Evolutionary conservation across 92 coral and sea anemone species (phyloP).

Genomic region (Galaxea fascicularis): DNA sequence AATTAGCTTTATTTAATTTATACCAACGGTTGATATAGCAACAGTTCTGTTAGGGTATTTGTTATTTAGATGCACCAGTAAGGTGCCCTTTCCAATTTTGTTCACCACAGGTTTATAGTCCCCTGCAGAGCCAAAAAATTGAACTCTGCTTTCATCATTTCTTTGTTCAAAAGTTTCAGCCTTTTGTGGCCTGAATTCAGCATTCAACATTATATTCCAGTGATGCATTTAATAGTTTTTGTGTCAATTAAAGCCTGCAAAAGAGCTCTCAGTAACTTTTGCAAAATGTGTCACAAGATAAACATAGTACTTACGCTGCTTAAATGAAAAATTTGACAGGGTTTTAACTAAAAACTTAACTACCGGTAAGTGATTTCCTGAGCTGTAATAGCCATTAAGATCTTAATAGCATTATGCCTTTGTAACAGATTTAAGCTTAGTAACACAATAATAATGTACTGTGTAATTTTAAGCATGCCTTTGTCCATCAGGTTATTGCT

Average conservation of each 20-base stretch:
- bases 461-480: neutral
- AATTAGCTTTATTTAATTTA: neutral
- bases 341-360: neutral
- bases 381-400: neutral
- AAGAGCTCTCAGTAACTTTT: conserved; percentile 10
- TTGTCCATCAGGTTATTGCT: neutral
- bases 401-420: neutral
- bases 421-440: neutral
- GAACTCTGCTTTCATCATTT: neutral
- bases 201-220: conserved; percentile 16
- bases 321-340: neutral
- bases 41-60: conserved; percentile 1
- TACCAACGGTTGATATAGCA: neutral
- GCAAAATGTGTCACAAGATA: neutral
- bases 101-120: conserved; percentile 18
- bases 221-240: conserved; percentile 36
- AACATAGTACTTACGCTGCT: neutral
- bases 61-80: neutral
- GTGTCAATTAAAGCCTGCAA: conserved; percentile 9
- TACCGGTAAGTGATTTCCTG: neutral
- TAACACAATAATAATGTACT: too few relatives aligned
- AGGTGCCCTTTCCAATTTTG: conserved; percentile 12
- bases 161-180: conserved; percentile 6
- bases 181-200: conserved; percentile 1
- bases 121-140: conserved; percentile 24